phyloP scores from a whole-genome alignment of 2,113 vertebrate species.

The Nipponia nippon region DNA sequence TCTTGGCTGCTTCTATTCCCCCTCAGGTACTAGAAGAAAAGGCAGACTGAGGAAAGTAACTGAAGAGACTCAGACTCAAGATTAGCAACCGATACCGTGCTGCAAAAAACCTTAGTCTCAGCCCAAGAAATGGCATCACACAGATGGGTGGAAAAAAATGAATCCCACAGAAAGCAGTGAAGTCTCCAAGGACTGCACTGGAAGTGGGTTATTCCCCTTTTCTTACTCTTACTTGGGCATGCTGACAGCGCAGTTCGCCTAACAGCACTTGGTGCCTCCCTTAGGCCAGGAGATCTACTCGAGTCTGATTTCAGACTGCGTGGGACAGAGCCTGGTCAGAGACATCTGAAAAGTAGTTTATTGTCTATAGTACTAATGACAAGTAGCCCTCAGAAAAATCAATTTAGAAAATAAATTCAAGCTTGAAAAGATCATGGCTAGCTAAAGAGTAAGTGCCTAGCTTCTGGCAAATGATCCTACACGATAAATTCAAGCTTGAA shows the following conservation, averaged over 20 bases:
- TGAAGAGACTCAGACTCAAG: not conserved
- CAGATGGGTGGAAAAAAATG: not conserved
- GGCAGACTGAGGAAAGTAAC: not conserved
- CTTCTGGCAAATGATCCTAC: not conserved
- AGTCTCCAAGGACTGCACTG: not conserved
- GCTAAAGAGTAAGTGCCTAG: not conserved
- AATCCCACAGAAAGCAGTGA: not conserved
- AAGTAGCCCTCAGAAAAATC: not conserved
- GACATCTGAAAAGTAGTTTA: accelerated
- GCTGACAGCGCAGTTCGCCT: not conserved
- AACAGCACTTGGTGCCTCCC: not conserved
- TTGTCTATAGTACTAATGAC: not conserved
- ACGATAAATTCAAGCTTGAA: not conserved
- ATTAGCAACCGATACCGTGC: not conserved
- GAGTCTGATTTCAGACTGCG: not conserved
- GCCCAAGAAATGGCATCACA: not conserved
- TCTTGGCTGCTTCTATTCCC: not conserved
- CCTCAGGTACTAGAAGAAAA: not conserved
- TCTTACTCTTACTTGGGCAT: not conserved
- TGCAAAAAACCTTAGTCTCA: not conserved
- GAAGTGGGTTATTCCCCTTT: not conserved
- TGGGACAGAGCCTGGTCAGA: not conserved
- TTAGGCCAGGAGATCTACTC: not conserved
- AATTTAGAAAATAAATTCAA: not conserved
- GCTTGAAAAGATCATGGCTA: not conserved